A percentile compares a stretch with the other conserved stretches of the same genome.
These are phyloP conservation scores for Volucella inanis DNA, from an alignment of 2,888 invertebrate species.

Conservation along the genomic window DNA sequence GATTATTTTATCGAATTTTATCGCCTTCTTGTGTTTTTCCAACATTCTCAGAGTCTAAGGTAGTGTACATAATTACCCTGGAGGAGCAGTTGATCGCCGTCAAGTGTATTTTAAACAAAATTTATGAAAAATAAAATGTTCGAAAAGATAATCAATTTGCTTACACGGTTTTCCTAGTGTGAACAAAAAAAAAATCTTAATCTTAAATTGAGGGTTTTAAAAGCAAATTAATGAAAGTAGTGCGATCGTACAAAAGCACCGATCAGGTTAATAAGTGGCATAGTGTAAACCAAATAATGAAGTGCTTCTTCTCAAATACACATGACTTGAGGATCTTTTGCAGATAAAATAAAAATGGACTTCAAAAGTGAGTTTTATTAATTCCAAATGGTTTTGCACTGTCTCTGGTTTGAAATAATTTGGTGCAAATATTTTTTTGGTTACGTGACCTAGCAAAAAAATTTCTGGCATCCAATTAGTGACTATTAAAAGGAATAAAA, in stretches of 20 bases:
- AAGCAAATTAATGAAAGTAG: background rate
- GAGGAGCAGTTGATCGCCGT: slow-evolving; percentile 46
- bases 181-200: background rate
- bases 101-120: slow-evolving; percentile 57
- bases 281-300: background rate
- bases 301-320: slow-evolving; percentile 9
- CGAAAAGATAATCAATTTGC: slow-evolving; percentile 1
- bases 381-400: background rate
- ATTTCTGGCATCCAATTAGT: too few relatives aligned
- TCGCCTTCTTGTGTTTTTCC: slow-evolving; percentile 63
- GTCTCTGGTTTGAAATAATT: background rate
- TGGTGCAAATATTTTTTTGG: too few relatives aligned
- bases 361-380: slow-evolving; percentile 32
- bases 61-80: slow-evolving; percentile 33
- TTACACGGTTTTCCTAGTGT: background rate
- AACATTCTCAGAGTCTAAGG: slow-evolving; percentile 65
- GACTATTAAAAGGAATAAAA: too few relatives aligned
- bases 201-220: background rate
- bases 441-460: too few relatives aligned
- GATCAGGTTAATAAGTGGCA: background rate
- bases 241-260: background rate
- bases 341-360: slow-evolving; percentile 24
- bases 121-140: slow-evolving; percentile 17
- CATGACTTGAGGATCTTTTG: slow-evolving; percentile 28
- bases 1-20: slow-evolving; percentile 72